A percentile compares a stretch with the other conserved stretches of the same genome.
phyloP scores from a whole-genome alignment of 2,797 vertebrate genomes.

The Gymnopithys bicolor region DNA sequence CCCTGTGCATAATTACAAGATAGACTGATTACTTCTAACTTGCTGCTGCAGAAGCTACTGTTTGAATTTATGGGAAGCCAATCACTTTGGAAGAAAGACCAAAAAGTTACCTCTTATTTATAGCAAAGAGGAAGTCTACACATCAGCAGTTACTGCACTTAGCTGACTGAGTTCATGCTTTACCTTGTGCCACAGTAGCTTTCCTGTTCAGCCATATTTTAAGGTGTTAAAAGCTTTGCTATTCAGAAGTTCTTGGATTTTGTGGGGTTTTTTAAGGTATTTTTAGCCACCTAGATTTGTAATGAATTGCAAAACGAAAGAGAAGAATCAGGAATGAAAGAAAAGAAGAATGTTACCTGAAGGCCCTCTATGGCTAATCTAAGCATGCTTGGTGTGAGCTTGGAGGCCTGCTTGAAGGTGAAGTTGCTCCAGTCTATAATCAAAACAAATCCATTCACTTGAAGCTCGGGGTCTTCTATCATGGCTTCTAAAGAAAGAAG shows the following conservation, averaged over 20 bases:
- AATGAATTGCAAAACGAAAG: background rate
- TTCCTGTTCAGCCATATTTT: background rate
- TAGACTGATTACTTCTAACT: background rate
- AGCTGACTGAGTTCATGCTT: background rate
- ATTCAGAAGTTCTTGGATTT: background rate
- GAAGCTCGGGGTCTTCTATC: constrained; percentile 97
- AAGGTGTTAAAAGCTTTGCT: background rate
- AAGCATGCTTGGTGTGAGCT: constrained; percentile 97
- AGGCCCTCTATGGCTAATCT: constrained; percentile 95
- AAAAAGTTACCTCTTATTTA: background rate
- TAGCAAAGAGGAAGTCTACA: background rate
- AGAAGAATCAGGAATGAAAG: background rate
- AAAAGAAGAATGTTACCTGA: constrained; percentile 81
- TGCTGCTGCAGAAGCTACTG: background rate
- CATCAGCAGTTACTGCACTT: background rate
- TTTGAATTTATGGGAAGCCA: background rate
- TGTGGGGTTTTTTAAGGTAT: background rate
- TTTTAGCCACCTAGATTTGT: background rate
- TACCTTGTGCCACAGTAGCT: background rate
- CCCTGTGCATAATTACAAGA: background rate
- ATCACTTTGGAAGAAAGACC: background rate
- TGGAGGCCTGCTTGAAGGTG: constrained; percentile 98
- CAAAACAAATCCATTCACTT: constrained; percentile 98
- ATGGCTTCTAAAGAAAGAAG: constrained; percentile 96
- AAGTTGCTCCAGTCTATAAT: constrained; percentile 99